Evolutionary conservation across 2,888 invertebrate species (phyloP).

Genomic region (Acrocyrtus sp.): DNA sequence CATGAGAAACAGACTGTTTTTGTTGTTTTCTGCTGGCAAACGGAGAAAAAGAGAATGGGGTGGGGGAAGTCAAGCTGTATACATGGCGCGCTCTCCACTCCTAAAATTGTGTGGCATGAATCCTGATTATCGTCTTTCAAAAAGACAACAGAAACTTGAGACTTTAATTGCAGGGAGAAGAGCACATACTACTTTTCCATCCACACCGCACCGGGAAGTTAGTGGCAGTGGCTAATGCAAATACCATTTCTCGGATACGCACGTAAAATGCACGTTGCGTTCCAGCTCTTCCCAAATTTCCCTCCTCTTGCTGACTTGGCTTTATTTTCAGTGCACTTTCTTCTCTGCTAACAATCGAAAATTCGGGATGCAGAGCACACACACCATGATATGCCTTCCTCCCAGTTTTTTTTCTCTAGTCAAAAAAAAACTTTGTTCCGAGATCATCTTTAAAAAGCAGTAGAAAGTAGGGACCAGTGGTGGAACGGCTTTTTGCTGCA

Average conservation of each 20-base stretch:
- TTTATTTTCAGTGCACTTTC: slow-evolving; percentile 29
- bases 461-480: background rate
- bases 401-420: too few relatives aligned
- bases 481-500: background rate
- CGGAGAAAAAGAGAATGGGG: too few relatives aligned
- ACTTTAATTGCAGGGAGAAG: slow-evolving; percentile 44
- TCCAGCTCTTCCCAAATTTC: slow-evolving; percentile 3
- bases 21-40: background rate
- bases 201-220: background rate
- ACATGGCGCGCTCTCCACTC: background rate
- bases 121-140: background rate
- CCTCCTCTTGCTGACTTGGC: background rate
- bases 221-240: background rate
- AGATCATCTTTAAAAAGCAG: background rate
- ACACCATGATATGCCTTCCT: background rate
- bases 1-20: slow-evolving; percentile 33
- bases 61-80: too few relatives aligned
- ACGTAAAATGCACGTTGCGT: slow-evolving; percentile 49
- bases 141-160: slow-evolving; percentile 10
- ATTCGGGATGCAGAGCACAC: slow-evolving; percentile 38
- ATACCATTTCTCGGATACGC: slow-evolving; percentile 4
- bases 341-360: slow-evolving; percentile 7
- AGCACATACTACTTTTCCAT: too few relatives aligned
- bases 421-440: background rate
- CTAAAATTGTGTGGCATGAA: background rate